phyloP scores from a whole-genome alignment of 2,113 vertebrate genomes.

The Sebastes schlegelii region DNA sequence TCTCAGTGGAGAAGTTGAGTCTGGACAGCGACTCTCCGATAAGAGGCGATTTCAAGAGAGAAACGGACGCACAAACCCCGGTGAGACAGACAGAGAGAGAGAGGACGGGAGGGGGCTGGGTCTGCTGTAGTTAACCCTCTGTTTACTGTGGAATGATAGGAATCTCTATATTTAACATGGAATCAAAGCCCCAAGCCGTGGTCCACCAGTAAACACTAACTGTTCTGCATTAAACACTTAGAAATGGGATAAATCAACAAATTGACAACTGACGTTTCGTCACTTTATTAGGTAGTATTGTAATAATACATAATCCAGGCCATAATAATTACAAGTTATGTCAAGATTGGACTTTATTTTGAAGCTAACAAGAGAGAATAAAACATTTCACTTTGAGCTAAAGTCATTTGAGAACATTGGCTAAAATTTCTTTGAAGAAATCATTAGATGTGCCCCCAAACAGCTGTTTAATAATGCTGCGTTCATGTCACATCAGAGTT shows the following conservation, averaged over 20 bases:
- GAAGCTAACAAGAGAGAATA: not conserved
- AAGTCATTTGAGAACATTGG: not conserved
- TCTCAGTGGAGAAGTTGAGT: conserved; percentile 89
- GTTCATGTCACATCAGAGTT: not conserved
- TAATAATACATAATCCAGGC: not conserved
- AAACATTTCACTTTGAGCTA: not conserved
- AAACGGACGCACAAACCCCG: conserved; percentile 74
- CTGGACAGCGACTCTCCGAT: conserved; percentile 84
- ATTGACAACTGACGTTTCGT: not conserved
- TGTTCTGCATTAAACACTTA: not conserved
- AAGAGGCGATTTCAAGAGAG: conserved; percentile 81
- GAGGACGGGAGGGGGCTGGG: not conserved
- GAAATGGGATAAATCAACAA: too few species aligned
- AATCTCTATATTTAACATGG: not conserved
- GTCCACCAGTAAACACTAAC: not conserved
- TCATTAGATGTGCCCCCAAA: not conserved
- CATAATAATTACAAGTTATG: not conserved
- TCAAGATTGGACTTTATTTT: not conserved
- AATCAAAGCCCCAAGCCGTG: not conserved
- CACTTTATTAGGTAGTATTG: not conserved
- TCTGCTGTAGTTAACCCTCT: not conserved
- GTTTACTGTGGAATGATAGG: not conserved
- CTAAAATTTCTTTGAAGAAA: not conserved
- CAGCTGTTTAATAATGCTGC: not conserved
- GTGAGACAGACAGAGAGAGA: conserved; percentile 70